phyloP scores from a whole-genome alignment of 1,140 invertebrate species.

The Drosophila funebris region DNA sequence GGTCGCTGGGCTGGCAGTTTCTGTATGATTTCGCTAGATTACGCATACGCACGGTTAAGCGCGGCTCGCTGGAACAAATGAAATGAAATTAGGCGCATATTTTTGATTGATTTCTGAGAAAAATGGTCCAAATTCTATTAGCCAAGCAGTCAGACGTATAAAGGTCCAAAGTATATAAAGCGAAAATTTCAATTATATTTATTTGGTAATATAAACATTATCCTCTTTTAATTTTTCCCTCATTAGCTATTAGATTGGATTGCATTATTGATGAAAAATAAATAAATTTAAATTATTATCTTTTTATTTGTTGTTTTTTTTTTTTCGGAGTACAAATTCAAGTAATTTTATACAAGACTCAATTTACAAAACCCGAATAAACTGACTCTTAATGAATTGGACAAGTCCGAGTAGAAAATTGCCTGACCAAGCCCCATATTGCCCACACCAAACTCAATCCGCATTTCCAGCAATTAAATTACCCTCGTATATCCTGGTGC shows the following conservation, averaged over 20 bases:
- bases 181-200: constrained; percentile 4
- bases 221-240: no score
- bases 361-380: neutral
- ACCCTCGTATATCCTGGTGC: constrained; percentile 20
- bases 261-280: no score
- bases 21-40: constrained; percentile 39
- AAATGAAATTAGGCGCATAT: constrained; percentile 42
- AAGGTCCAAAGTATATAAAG: neutral
- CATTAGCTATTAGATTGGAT: no score
- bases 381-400: no score
- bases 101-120: constrained; percentile 53
- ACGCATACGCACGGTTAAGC: constrained; percentile 65
- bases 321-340: neutral
- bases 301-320: no score
- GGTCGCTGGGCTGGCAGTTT: neutral
- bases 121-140: neutral
- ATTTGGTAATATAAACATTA: neutral
- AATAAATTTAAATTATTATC: no score
- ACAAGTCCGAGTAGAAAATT: constrained; percentile 32
- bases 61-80: constrained; percentile 22
- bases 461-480: constrained; percentile 35
- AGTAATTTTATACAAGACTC: neutral
- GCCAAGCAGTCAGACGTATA: constrained; percentile 6
- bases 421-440: neutral
- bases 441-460: constrained; percentile 2